Evolutionary conservation across 1,140 invertebrate genomes (phyloP).

Genomic region (Bombyx mandarina): DNA sequence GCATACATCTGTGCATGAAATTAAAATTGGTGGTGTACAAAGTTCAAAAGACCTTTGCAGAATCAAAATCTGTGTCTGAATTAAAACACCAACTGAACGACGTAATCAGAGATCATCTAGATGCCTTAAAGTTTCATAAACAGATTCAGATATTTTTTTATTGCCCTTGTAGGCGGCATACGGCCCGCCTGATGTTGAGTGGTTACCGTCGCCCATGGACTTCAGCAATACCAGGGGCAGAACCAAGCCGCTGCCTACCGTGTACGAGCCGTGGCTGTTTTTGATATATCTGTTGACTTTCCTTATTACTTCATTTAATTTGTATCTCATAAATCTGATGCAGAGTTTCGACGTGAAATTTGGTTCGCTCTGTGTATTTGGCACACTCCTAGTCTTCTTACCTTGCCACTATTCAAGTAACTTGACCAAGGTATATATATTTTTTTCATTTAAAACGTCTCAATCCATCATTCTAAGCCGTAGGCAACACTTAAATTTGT

Average conservation of each 20-base stretch:
- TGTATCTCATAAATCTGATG: slow-evolving; percentile 36
- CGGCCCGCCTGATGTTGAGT: too few relatives aligned
- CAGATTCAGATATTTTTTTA: slow-evolving; percentile 21
- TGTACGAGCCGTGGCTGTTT: slow-evolving; percentile 45
- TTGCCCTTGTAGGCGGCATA: too few relatives aligned
- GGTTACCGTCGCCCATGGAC: too few relatives aligned
- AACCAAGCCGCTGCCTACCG: neutral
- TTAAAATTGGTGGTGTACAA: slow-evolving; percentile 40
- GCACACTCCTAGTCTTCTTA: slow-evolving; percentile 40
- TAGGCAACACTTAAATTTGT: slow-evolving; percentile 5
- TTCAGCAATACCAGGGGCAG: too few relatives aligned
- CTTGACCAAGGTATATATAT: slow-evolving; percentile 36
- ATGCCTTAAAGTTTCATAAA: slow-evolving; percentile 32
- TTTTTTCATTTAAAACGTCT: slow-evolving; percentile 6
- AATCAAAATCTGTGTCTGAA: slow-evolving; percentile 23
- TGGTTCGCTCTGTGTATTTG: slow-evolving; percentile 33
- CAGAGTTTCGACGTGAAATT: slow-evolving; percentile 35
- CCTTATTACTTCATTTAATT: slow-evolving; percentile 34
- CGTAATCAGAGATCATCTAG: slow-evolving; percentile 37
- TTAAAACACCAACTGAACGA: slow-evolving; percentile 27
- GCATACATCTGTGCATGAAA: slow-evolving; percentile 41
- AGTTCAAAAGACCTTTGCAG: slow-evolving; percentile 29
- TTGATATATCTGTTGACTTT: slow-evolving; percentile 40
- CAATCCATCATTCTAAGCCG: slow-evolving; percentile 1
- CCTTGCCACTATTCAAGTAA: slow-evolving; percentile 42